Evolutionary conservation across 2,797 vertebrate genomes (phyloP), one percentile per base, ranked within the genome.

Genomic region (Chrysocyon brachyurus): DNA sequence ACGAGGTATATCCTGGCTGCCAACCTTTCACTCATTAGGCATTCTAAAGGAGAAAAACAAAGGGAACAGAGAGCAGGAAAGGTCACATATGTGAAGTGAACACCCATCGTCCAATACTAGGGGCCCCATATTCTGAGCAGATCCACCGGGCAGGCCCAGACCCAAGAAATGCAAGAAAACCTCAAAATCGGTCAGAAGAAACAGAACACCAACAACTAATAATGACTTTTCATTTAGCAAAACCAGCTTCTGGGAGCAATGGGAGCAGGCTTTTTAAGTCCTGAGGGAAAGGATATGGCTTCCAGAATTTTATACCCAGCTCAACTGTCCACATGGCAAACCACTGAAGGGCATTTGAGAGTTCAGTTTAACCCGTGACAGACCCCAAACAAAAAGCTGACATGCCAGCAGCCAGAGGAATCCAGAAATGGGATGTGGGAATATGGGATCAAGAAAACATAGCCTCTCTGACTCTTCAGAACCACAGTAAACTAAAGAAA

Each of bases 261-360:
- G 0, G 1, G 19, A 28, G 56, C 46, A 9, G 5, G 26, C 31
- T 28, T 7, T 5, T 14, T 1, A 3, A 0, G 5, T 8, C 7
- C 87, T 15, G 0, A 17, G 16, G 72, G 72, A 26, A n/a, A 59
- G 33, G 46, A 46, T 11, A 7, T 1, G 0, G 54, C 17, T 0
- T 4, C 56, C 17, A 3, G 26, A 28, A 9, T 81, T 75, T 31
- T 52, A 61, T 56, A 54, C 81, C 72, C 4, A 12, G 81, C 73
- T 59, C 17, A 22, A 12, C 22, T 16, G 0, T 26, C 56, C 0
- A 36, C 1, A 0, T 2, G 0, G 19, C 0, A 2, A 1, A 0
- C 40, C 46, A 24, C 4, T 5, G 21, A 2, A 8, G 5, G 33
- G 19, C 0, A 0, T 7, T 49, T 24, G 5, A 6, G 21, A 6